A percentile compares a stretch with the other conserved stretches of the same genome.
Evolutionary conservation across 2,888 invertebrate genomes (phyloP).

Genomic region (Pollenia griseotomentosa): DNA sequence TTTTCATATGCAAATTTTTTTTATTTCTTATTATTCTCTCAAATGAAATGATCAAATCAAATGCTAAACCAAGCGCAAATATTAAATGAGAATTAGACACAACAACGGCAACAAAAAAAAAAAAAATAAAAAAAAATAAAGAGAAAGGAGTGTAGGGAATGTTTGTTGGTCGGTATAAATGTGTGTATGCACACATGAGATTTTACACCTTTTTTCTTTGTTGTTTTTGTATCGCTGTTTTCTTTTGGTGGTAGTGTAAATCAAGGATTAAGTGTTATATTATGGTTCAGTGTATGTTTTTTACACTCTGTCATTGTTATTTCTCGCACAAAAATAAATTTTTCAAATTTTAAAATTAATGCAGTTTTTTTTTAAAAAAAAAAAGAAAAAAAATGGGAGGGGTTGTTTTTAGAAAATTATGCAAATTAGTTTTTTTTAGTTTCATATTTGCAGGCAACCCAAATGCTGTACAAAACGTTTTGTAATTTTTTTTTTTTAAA

Average conservation of each 20-base stretch:
- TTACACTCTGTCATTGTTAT: slow-evolving; percentile 8
- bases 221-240: neutral
- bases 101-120: slow-evolving; percentile 1
- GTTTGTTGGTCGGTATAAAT: neutral
- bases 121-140: too few relatives aligned
- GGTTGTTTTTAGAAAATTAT: slow-evolving; percentile 56
- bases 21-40: neutral
- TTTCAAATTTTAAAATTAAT: neutral
- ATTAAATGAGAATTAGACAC: slow-evolving; percentile 61
- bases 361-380: neutral
- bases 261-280: slow-evolving; percentile 26
- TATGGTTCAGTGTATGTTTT: neutral
- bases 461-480: too few relatives aligned
- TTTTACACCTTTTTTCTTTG: slow-evolving; percentile 43
- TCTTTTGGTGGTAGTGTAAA: slow-evolving; percentile 44
- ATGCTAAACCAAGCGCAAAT: slow-evolving; percentile 66
- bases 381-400: neutral
- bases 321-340: slow-evolving; percentile 15
- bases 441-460: too few relatives aligned
- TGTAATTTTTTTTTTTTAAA: too few relatives aligned
- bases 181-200: slow-evolving; percentile 44
- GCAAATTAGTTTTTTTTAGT: slow-evolving; percentile 61
- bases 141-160: neutral
- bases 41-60: slow-evolving; percentile 56
- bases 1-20: slow-evolving; percentile 68